Evolutionary conservation across 1,140 invertebrate species (phyloP), one percentile per base, ranked within the genome.

Genomic region (Meteorus sp.): DNA sequence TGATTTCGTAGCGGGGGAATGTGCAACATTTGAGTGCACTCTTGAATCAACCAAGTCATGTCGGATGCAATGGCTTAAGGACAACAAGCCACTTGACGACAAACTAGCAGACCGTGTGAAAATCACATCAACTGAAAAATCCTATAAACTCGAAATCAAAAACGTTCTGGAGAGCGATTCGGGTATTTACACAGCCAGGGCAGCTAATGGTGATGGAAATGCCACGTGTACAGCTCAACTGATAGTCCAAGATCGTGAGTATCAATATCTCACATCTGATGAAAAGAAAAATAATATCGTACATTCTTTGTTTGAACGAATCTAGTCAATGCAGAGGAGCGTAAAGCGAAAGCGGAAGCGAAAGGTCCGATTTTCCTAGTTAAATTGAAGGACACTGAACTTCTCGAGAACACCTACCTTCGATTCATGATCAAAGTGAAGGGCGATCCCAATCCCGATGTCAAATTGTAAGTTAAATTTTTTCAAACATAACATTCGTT

Each of bases 161-260:
- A 89, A 96, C 66, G 92, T 90, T 54, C 81, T 84, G 17, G 89
- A 90, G 53, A 85, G 86, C 29, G 96, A 99, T 79, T 85, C 86
- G 1, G 96, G 95, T 11, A 84, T 93, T 17, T 99, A 99, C 72
- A 95, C 92, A 0, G 93, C 93, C 47, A 85, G 91, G 31, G 95
- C 94, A n/a, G 86, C 86, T 39, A 95, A 95, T 71, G 80, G 81
- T 0, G 86, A 89, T 27, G 90, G 93, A 27, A 89, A 88, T 66
- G 85, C 90, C 5, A 87, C 87, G 50, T 92, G 91, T 71, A 93
- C 91, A 31, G 91, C 92, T 41, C 90, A 92, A 72, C 84, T 95
- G 50, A 83, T 91, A 52, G 91, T 95, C 43, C 88, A 92, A 70
- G 84, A 91, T 85, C 77, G 91, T 93, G 83, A 85, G 86, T 84